These are phyloP conservation scores for Acronicta alni DNA, from an alignment of 2,888 invertebrate species.

Conservation along the genomic window DNA sequence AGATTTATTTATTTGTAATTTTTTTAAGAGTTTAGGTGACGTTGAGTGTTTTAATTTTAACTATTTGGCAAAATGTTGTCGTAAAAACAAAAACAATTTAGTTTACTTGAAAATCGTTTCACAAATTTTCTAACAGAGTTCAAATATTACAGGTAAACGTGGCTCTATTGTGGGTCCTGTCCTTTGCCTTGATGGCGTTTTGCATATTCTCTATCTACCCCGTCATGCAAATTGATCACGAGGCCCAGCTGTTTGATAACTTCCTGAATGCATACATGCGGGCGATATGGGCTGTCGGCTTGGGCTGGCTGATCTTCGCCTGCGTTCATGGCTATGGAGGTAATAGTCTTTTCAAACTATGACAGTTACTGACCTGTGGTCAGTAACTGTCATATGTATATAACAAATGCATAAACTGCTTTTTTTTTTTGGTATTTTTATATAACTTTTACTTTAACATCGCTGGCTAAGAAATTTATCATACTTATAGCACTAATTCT, in stretches of 20 bases:
- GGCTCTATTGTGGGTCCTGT: conserved; percentile 62
- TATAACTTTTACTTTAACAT: no score
- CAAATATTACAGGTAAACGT: conserved; percentile 61
- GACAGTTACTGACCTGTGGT: not conserved
- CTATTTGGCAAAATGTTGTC: no score
- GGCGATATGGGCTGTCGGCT: conserved; percentile 75
- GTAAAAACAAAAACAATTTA: no score
- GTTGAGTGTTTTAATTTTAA: no score
- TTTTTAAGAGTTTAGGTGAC: no score
- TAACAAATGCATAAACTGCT: no score
- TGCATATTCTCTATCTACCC: conserved; percentile 73
- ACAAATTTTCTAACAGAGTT: not conserved
- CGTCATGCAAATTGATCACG: conserved; percentile 64
- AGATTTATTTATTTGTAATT: no score
- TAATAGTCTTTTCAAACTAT: conserved; percentile 50
- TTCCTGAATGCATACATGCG: conserved; percentile 77
- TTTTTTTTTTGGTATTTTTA: no score
- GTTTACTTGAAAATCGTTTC: no score
- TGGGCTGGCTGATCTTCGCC: conserved; percentile 83
- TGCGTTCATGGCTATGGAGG: conserved; percentile 85
- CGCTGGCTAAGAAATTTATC: no score
- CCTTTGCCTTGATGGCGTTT: conserved; percentile 66
- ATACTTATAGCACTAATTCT: no score
- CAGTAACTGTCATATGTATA: no score
- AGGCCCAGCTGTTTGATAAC: conserved; percentile 65